Percentiles rank a stretch among this genome's conserved stretches.
These are phyloP conservation scores for Acromyrmex charruanus DNA, from an alignment of 1,140 invertebrate genomes.

Conservation along the genomic window DNA sequence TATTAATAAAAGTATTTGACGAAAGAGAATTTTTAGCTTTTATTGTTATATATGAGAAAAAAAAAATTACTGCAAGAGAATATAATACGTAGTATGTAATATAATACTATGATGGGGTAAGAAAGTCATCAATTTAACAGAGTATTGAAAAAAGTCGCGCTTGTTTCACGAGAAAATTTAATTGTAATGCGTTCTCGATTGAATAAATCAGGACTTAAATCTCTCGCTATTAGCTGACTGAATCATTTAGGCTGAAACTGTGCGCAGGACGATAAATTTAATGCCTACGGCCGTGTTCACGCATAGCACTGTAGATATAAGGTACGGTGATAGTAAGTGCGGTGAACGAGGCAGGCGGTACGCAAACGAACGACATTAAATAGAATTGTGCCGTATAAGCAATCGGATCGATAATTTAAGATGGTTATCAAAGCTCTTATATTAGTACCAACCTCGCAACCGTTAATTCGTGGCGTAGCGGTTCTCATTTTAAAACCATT, in stretches of 20 bases:
- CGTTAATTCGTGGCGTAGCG: slow-evolving; percentile 79
- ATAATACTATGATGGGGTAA: background rate
- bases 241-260: slow-evolving; percentile 84
- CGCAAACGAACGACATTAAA: slow-evolving; percentile 81
- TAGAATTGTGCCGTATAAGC: slow-evolving; percentile 85
- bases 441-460: slow-evolving; percentile 80
- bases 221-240: slow-evolving; percentile 80
- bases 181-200: slow-evolving; percentile 70
- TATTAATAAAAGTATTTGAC: background rate
- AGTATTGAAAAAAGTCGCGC: background rate
- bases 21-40: background rate
- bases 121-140: background rate
- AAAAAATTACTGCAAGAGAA: background rate
- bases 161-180: background rate
- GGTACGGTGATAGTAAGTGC: slow-evolving; percentile 73
- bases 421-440: slow-evolving; percentile 85
- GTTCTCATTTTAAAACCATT: slow-evolving; percentile 74
- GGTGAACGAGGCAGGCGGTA: slow-evolving; percentile 65
- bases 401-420: slow-evolving; percentile 86
- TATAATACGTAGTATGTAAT: background rate
- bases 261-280: slow-evolving; percentile 83
- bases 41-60: background rate
- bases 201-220: slow-evolving; percentile 80
- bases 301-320: slow-evolving; percentile 37
- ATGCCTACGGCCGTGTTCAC: slow-evolving; percentile 64